Evolutionary conservation across 2,888 invertebrate genomes (phyloP).

Genomic region (Apodemia hepburni): DNA sequence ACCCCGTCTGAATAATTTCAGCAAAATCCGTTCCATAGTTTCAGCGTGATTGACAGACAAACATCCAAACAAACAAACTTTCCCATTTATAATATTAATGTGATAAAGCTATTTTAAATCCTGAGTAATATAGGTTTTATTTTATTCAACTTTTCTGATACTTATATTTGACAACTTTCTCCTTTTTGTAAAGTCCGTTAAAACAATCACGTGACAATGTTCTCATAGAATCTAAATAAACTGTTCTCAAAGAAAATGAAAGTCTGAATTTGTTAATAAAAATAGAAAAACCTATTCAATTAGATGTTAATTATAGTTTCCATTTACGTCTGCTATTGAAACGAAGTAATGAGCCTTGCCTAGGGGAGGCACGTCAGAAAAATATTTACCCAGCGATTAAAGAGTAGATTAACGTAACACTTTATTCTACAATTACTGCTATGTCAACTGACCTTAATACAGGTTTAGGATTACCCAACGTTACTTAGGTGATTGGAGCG

Average conservation of each 20-base stretch:
- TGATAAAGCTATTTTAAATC: too few species aligned
- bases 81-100: too few species aligned
- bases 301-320: slow-evolving; percentile 8
- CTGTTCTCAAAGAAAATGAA: background rate
- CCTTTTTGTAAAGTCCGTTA: too few species aligned
- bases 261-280: background rate
- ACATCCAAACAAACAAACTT: too few species aligned
- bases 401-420: slow-evolving; percentile 5
- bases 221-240: background rate
- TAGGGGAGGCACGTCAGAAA: slow-evolving; percentile 16
- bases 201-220: too few species aligned
- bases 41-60: too few species aligned
- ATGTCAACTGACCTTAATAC: slow-evolving; percentile 35
- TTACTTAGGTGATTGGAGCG: slow-evolving; percentile 40
- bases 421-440: slow-evolving; percentile 21
- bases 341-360: slow-evolving; percentile 11
- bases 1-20: too few species aligned
- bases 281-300: background rate
- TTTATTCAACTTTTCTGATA: too few species aligned
- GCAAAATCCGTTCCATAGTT: too few species aligned
- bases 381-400: slow-evolving; percentile 15
- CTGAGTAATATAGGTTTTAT: too few species aligned
- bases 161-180: too few species aligned
- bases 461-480: slow-evolving; percentile 40
- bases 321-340: slow-evolving; percentile 8